Conservation (phyloP, 2,113 vertebrate genomes). For the Cyrtonyx montezumae region DNA sequence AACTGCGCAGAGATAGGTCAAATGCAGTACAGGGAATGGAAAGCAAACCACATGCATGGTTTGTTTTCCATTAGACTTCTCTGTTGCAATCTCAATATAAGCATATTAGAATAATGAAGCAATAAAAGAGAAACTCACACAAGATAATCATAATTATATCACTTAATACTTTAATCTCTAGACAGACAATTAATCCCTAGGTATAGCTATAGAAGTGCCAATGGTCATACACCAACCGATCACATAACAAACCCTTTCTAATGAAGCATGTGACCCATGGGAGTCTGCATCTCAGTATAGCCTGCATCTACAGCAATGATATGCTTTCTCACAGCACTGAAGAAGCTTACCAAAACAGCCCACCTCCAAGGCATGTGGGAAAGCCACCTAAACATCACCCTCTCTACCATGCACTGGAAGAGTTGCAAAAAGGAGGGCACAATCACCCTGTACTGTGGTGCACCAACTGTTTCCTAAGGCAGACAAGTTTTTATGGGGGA, state of each 20-base stretch:
- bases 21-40: neutral
- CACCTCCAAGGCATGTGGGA: neutral
- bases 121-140: neutral
- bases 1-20: neutral
- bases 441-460: too few relatives aligned
- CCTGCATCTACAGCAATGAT: neutral
- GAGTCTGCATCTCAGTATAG: neutral
- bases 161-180: neutral
- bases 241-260: neutral
- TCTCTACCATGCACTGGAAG: neutral
- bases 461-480: neutral
- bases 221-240: neutral
- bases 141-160: neutral
- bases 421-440: neutral
- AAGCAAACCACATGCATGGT: neutral
- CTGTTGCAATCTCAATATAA: neutral
- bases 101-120: neutral
- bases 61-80: neutral
- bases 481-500: neutral
- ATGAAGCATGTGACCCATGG: neutral
- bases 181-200: neutral
- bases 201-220: neutral
- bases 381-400: neutral
- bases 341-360: neutral
- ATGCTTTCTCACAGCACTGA: neutral